Evolutionary conservation across 64 coral and sea anemone genomes (phyloP).

Genomic region (Astreopora myriophthalma): DNA sequence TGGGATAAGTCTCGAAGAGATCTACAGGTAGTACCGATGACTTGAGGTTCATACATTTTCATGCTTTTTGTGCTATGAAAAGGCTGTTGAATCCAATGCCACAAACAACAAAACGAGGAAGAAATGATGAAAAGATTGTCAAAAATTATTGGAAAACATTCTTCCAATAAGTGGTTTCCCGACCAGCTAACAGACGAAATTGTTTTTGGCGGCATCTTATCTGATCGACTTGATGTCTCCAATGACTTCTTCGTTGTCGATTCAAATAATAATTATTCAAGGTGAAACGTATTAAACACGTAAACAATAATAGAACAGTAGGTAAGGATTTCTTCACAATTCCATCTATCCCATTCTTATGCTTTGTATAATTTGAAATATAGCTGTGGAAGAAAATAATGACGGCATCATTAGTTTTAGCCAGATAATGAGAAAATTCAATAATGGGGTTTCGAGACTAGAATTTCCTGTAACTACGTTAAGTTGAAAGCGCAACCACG

Average conservation of each 20-base stretch:
- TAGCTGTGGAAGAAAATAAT: constrained; percentile 72
- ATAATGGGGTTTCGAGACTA: no score
- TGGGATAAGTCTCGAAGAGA: background rate
- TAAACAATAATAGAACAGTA: background rate
- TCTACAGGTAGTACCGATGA: no score
- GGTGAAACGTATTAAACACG: background rate
- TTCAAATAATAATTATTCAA: background rate
- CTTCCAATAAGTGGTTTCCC: background rate
- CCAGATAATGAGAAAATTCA: background rate
- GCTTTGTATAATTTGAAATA: constrained; percentile 97
- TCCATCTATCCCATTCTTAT: constrained; percentile 80
- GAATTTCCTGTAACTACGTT: no score
- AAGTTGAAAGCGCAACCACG: constrained; percentile 5
- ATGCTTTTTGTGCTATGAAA: no score
- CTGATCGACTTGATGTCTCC: background rate
- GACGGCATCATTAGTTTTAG: background rate
- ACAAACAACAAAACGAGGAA: background rate
- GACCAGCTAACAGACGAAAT: background rate
- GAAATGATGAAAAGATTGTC: background rate
- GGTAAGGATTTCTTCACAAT: background rate
- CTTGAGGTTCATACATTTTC: no score
- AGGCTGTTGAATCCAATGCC: background rate
- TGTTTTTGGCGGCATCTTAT: background rate
- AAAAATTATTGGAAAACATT: background rate
- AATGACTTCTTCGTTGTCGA: background rate